phyloP scores from a whole-genome alignment of 2,113 vertebrate species.

The Cephalopterus ornatus region DNA sequence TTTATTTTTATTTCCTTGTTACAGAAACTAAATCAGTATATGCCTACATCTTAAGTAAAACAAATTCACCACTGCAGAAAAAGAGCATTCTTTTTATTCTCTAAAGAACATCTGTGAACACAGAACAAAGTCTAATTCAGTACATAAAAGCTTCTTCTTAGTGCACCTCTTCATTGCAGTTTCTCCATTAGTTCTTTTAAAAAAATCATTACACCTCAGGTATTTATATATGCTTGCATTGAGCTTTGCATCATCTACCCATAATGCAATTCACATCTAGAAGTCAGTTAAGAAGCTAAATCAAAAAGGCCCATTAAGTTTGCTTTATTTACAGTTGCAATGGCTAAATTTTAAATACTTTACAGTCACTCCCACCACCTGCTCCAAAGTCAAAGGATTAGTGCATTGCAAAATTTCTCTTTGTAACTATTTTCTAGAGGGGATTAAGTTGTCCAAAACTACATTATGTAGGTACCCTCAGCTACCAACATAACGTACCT shows the following conservation, averaged over 20 bases:
- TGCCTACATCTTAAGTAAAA: slow-evolving; percentile 53
- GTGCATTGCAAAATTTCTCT: slow-evolving; percentile 56
- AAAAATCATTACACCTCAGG: slow-evolving; percentile 58
- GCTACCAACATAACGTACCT: not conserved
- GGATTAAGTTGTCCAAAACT: not conserved
- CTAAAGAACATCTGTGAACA: slow-evolving; percentile 55
- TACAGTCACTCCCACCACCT: slow-evolving; percentile 55
- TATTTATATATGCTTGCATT: slow-evolving; percentile 34
- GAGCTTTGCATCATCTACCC: slow-evolving; percentile 53
- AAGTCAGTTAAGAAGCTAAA: slow-evolving; percentile 61
- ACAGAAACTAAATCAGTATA: slow-evolving; percentile 43
- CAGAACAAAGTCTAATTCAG: slow-evolving; percentile 42
- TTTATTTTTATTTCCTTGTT: slow-evolving; percentile 70
- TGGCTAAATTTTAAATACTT: slow-evolving; percentile 62
- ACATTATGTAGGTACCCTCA: not conserved
- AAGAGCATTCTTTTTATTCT: slow-evolving; percentile 48
- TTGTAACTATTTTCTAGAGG: slow-evolving; percentile 4
- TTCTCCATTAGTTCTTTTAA: slow-evolving; percentile 5
- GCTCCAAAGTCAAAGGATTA: slow-evolving; percentile 55
- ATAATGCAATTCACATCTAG: slow-evolving; percentile 43
- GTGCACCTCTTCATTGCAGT: slow-evolving; percentile 46
- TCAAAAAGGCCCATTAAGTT: slow-evolving; percentile 41
- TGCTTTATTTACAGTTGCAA: slow-evolving; percentile 59
- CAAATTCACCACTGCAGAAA: slow-evolving; percentile 44
- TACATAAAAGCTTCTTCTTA: slow-evolving; percentile 34